Evolutionary conservation across 2,888 invertebrate genomes (phyloP).

Genomic region (Hypomecis atomaria): DNA sequence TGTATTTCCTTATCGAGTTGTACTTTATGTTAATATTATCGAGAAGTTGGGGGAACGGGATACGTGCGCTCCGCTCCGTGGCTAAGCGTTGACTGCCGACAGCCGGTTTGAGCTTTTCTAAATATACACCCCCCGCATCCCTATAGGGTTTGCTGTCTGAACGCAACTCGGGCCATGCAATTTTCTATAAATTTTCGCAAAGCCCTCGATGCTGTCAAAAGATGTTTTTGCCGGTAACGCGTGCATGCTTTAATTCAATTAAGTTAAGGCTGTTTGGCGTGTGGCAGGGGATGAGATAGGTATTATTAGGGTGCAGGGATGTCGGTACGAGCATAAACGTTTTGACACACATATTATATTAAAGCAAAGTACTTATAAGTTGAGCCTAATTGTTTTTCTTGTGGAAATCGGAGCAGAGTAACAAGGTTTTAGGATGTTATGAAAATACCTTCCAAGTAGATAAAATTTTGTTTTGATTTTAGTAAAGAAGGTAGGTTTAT

Average conservation of each 20-base stretch:
- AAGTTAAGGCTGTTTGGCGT: slow-evolving; percentile 53
- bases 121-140: slow-evolving; percentile 77
- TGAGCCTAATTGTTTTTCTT: too few relatives aligned
- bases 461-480: too few relatives aligned
- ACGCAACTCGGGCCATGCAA: slow-evolving; percentile 80
- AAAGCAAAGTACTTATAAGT: neutral
- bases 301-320: neutral
- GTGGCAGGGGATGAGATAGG: slow-evolving; percentile 11
- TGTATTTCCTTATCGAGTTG: slow-evolving; percentile 46
- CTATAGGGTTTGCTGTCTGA: slow-evolving; percentile 46
- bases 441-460: too few relatives aligned
- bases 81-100: slow-evolving; percentile 73
- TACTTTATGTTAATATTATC: slow-evolving; percentile 70
- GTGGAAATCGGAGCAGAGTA: too few relatives aligned
- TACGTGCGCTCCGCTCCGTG: slow-evolving; percentile 66
- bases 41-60: slow-evolving; percentile 60
- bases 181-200: slow-evolving; percentile 83
- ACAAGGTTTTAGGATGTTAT: too few relatives aligned
- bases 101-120: slow-evolving; percentile 71
- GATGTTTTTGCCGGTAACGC: slow-evolving; percentile 74
- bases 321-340: neutral
- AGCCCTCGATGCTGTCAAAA: slow-evolving; percentile 81
- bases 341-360: neutral
- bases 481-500: too few relatives aligned
- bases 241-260: slow-evolving; percentile 75